Evolutionary conservation across 2,888 invertebrate species (phyloP).

Genomic region (Pollenia griseotomentosa): DNA sequence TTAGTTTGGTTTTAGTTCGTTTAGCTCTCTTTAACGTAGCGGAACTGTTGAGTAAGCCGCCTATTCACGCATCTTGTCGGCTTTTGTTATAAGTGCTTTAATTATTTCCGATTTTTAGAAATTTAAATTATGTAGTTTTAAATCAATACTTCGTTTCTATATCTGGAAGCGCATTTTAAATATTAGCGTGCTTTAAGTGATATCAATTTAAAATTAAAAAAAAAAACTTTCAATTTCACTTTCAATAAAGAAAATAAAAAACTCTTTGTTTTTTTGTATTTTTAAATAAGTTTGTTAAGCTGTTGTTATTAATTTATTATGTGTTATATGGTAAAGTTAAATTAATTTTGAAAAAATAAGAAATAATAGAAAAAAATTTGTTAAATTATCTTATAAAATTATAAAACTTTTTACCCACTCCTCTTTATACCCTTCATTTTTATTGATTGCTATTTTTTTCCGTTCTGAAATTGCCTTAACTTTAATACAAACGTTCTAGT

Average conservation of each 20-base stretch:
- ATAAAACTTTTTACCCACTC: no score
- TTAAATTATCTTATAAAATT: no score
- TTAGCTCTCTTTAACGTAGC: constrained; percentile 64
- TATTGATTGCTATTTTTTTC: not conserved
- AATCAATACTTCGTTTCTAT: constrained; percentile 30
- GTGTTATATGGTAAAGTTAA: no score
- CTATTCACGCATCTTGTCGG: constrained; percentile 15
- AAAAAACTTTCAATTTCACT: no score
- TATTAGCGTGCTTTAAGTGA: not conserved
- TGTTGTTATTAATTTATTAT: no score
- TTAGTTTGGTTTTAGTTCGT: constrained; percentile 62
- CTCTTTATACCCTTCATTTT: no score
- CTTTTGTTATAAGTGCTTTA: constrained; percentile 30
- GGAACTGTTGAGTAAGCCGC: constrained; percentile 45
- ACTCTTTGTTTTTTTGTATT: no score
- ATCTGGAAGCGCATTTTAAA: not conserved
- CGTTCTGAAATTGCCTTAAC: not conserved
- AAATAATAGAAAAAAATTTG: no score
- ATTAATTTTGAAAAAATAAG: no score
- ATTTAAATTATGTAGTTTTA: constrained; percentile 35
- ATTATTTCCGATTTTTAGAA: constrained; percentile 32
- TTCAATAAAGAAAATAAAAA: no score
- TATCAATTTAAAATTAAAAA: not conserved
- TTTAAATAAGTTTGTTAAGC: no score
- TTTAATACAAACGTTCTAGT: constrained; percentile 6